phyloP scores from a whole-genome alignment of 2,888 invertebrate genomes.

The Hermaeophaga mercurialis region DNA sequence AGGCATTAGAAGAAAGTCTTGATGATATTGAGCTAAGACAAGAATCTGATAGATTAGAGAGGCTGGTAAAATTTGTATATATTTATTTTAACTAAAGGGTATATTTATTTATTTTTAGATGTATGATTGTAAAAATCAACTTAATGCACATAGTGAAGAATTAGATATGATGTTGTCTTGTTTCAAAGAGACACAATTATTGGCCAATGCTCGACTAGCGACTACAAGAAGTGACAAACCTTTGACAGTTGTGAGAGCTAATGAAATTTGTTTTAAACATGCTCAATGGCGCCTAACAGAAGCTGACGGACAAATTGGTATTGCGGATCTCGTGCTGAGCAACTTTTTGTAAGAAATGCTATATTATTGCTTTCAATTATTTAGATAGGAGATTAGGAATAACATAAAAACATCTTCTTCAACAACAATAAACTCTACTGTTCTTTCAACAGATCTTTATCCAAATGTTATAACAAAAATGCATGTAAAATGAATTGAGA shows the following conservation, averaged over 20 bases:
- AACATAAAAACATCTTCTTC: too few relatives aligned
- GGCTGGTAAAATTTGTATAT: constrained; percentile 60
- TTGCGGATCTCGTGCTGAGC: constrained; percentile 92
- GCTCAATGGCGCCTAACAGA: constrained; percentile 98
- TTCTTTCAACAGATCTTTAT: too few relatives aligned
- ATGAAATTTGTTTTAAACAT: constrained; percentile 97
- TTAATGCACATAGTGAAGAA: constrained; percentile 89
- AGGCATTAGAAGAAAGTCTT: constrained; percentile 74
- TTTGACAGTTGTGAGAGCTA: constrained; percentile 79
- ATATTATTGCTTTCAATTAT: too few relatives aligned
- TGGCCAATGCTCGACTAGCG: constrained; percentile 64
- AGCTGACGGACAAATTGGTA: constrained; percentile 96
- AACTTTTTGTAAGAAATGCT: constrained; percentile 80
- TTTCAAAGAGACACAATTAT: constrained; percentile 79
- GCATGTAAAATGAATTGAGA: too few relatives aligned
- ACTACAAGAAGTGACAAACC: constrained; percentile 73
- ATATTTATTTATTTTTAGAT: constrained; percentile 61
- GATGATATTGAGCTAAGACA: constrained; percentile 64
- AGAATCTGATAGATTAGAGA: constrained; percentile 75
- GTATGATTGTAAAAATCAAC: constrained; percentile 86
- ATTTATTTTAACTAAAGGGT: constrained; percentile 4
- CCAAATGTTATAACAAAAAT: too few relatives aligned
- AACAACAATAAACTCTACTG: too few relatives aligned
- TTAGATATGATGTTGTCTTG: constrained; percentile 94
- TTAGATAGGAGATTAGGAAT: too few relatives aligned